Evolutionary conservation across 2,797 vertebrate species (phyloP), one percentile per base, ranked within the genome.

Genomic region (Enteromius mattozi): DNA sequence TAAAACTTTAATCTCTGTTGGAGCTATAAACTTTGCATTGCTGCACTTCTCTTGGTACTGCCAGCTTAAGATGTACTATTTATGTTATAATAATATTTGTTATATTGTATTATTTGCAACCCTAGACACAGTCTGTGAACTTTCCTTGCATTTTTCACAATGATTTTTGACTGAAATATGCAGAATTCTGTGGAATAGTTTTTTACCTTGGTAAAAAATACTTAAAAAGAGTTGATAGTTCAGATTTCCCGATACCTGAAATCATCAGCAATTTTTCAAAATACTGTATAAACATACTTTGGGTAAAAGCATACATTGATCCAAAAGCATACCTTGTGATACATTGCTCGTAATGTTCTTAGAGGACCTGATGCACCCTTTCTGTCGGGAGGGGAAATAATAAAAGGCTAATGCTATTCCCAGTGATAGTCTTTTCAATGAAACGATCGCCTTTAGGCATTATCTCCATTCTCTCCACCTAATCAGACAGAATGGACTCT

Each of bases 401-500:
- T 63, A 27, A 78, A 63, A 77, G 56, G 37, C 56, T 12, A 63
- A 78, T 63, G 16, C 9, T 47, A 13, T 45, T 78, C 21, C 35
- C n/a, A 63, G 54, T 63, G 56, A 63, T 30, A 47, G 40, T 80
- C 42, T 51, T 79, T 51, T 80, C 61, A 80, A 42, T 80, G 19
- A 80, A 79, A 51, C 0, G 6, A 49, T 35, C 12, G 2, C 42
- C 42, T 79, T 65, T 51, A 47, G 42, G 27, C 61, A 68, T 79
- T 47, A 35, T 49, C 61, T 79, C 40, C 24, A n/a, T 65, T 49
- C 77, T 71, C 69, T 82, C 80, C 68, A 61, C 17, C 30, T 65
- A 75, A 63, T 45, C 51, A 47, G 59, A 65, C 42, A 65, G 78
- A 68, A 80, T 80, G 42, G 78, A 68, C 63, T 76, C 59, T 78